A percentile compares a stretch with the other conserved stretches of the same genome.
phyloP scores from a whole-genome alignment of 1,140 invertebrate genomes.

The Aphidius ervi region DNA sequence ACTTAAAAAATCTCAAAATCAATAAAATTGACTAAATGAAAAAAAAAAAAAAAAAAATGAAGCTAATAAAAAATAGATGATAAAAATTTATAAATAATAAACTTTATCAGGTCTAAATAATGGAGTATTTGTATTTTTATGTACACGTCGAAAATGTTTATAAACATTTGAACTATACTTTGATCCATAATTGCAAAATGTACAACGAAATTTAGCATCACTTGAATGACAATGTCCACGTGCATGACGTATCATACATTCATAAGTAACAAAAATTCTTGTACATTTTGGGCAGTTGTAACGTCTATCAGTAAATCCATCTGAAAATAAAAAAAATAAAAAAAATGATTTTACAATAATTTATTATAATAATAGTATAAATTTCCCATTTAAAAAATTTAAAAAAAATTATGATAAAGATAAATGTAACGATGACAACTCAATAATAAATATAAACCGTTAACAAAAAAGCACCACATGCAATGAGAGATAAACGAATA shows the following conservation, averaged over 20 bases:
- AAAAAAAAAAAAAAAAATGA: constrained; percentile 10
- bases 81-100: constrained; percentile 15
- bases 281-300: constrained; percentile 30
- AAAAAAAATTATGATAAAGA: background rate
- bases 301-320: constrained; percentile 25
- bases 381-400: background rate
- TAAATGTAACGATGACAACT: background rate
- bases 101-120: constrained; percentile 32
- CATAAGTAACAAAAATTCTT: constrained; percentile 26
- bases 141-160: constrained; percentile 39
- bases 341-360: constrained; percentile 9
- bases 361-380: background rate
- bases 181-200: constrained; percentile 48
- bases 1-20: too few species aligned
- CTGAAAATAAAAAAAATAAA: constrained; percentile 27
- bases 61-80: background rate
- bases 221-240: constrained; percentile 25
- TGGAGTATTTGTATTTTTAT: constrained; percentile 31
- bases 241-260: constrained; percentile 28
- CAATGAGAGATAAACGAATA: constrained; percentile 8
- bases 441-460: constrained; percentile 1
- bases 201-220: constrained; percentile 50
- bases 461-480: constrained; percentile 22
- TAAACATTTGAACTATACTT: constrained; percentile 49
- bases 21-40: too few species aligned